Conservation (phyloP, 2,113 vertebrate species). For the Lepisosteus osseus region DNA sequence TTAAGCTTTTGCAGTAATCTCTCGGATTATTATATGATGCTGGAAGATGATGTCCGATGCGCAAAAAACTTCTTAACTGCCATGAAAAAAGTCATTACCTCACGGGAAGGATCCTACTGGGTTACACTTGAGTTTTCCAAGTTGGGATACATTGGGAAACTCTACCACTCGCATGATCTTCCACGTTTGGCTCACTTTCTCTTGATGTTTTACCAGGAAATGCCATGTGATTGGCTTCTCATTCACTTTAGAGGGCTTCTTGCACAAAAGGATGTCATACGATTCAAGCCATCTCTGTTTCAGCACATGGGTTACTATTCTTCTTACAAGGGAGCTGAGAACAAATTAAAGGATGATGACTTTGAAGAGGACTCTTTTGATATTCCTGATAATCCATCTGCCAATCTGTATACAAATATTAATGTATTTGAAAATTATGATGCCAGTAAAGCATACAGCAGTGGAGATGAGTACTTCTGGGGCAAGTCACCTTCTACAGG, state of each 20-base stretch:
- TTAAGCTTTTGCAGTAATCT: slow-evolving; percentile 97
- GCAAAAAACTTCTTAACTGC: slow-evolving; percentile 91
- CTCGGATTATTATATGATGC: slow-evolving; percentile 96
- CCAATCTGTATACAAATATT: slow-evolving; percentile 87
- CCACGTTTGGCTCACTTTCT: slow-evolving; percentile 92
- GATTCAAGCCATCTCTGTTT: slow-evolving; percentile 97
- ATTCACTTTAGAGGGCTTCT: slow-evolving; percentile 89
- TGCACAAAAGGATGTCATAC: slow-evolving; percentile 90
- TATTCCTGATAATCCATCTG: slow-evolving; percentile 92
- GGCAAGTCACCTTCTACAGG: slow-evolving; percentile 87
- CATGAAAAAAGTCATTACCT: slow-evolving; percentile 95
- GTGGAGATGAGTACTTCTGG: slow-evolving; percentile 95
- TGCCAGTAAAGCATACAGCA: slow-evolving; percentile 89
- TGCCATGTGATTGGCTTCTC: slow-evolving; percentile 97
- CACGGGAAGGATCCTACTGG: slow-evolving; percentile 92
- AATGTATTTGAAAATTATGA: slow-evolving; percentile 96
- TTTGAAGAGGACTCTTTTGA: slow-evolving; percentile 95
- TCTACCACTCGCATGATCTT: slow-evolving; percentile 82
- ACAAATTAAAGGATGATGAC: slow-evolving; percentile 96
- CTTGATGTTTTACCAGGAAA: slow-evolving; percentile 99
- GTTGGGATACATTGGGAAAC: slow-evolving; percentile 95
- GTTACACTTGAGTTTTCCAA: slow-evolving; percentile 97
- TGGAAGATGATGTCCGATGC: slow-evolving; percentile 94
- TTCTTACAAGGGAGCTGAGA: slow-evolving; percentile 92
- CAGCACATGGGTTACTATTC: slow-evolving; percentile 99